Base-by-base conservation (phyloP, 2,113 vertebrate genomes). In the Oophaga pumilio region DNA sequence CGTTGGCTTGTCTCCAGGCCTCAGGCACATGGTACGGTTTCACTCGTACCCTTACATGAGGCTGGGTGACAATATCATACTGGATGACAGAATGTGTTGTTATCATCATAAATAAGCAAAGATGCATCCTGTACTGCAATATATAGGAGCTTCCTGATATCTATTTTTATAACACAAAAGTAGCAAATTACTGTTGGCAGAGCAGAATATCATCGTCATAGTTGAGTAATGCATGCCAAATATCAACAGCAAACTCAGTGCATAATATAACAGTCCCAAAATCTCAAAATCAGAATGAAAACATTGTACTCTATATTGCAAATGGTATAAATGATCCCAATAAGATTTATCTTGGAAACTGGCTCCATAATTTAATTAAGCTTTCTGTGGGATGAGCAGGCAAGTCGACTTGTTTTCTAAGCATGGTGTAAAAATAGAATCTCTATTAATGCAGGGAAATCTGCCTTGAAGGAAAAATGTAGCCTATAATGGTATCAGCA, bases 281-380 rank as follows among this genome's bases (percentile, higher is more conserved):
- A 77, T 53, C 1, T 77, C 18, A 24, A 56, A 56, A 53, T 77
- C n/a, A 79, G 43, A 28, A 18, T 84, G 49, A 4, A 68, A 33
- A 68, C 74, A 15, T 53, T 28, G 8, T 14, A 78, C 74, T 52
- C 4, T 49, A 78, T 49, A n/a, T 66, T 33, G 11, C 33, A 18
- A 28, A 64, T 28, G 74, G 49, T 12, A 68, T 69, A 79, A 86
- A 56, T 68, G 43, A 56, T 62, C 76, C 74, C 49, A 43, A n/a
- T 24, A 56, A 60, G 52, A 57, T 81, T 73, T 81, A 43, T 87
- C 33, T 87, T 69, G 56, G 20, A 81, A 87, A 87, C 66, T 26
- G 18, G 43, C 66, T 43, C 28, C 86, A 56, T 82, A 87, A 82
- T 87, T 87, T 87, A 87, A 86, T 86, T 86, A 86, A 79, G 85